Evolutionary conservation across 1,140 invertebrate genomes (phyloP).

Genomic region (Drosophila suzukii): DNA sequence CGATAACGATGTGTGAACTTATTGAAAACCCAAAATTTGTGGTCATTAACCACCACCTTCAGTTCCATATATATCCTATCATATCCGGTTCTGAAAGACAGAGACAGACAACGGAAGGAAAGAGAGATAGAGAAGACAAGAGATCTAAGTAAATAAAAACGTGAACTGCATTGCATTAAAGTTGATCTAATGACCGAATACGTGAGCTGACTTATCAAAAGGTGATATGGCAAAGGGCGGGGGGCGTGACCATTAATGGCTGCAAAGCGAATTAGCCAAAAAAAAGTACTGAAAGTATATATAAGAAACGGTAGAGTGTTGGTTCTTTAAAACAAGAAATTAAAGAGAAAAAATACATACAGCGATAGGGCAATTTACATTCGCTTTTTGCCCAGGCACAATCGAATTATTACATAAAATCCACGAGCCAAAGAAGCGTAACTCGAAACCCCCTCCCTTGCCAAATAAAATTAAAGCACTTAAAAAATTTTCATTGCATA

Average conservation of each 20-base stretch:
- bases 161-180: constrained; percentile 73
- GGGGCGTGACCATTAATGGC: constrained; percentile 49
- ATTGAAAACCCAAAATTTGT: constrained; percentile 54
- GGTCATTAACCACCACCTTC: background rate
- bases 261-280: constrained; percentile 61
- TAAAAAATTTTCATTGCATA: constrained; percentile 73
- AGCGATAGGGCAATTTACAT: constrained; percentile 1
- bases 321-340: background rate
- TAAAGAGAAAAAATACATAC: background rate
- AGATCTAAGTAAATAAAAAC: constrained; percentile 76
- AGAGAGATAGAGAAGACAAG: background rate
- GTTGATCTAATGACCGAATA: constrained; percentile 78
- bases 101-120: background rate
- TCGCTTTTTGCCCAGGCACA: constrained; percentile 31
- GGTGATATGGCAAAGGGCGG: constrained; percentile 3
- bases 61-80: background rate
- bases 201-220: constrained; percentile 64
- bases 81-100: background rate
- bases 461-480: constrained; percentile 79
- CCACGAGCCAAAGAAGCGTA: constrained; percentile 6
- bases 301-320: background rate
- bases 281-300: constrained; percentile 8
- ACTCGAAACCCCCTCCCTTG: background rate
- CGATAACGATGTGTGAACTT: constrained; percentile 55
- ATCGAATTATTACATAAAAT: constrained; percentile 59